phyloP scores from a whole-genome alignment of 2,888 invertebrate species.

The Cataglyphis livida region DNA sequence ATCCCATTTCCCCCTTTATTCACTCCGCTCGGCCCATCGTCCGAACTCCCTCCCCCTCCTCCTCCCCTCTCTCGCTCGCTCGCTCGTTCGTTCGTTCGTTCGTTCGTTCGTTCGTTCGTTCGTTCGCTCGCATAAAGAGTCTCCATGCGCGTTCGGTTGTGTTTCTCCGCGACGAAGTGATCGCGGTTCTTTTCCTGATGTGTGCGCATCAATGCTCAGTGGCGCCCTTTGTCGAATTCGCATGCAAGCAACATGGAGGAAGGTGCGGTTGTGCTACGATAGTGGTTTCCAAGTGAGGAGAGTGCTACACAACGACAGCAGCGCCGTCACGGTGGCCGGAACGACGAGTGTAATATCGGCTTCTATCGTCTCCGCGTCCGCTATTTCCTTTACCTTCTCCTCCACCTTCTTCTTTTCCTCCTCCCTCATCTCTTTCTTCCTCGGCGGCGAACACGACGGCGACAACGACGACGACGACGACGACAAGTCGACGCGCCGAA shows the following conservation, averaged over 20 bases:
- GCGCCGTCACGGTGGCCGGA: constrained; percentile 65
- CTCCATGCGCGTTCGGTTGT: constrained; percentile 18
- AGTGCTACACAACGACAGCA: constrained; percentile 51
- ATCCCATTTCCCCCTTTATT: neutral
- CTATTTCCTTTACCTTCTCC: constrained; percentile 7
- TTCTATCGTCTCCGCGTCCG: constrained; percentile 59
- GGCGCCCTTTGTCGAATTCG: constrained; percentile 62
- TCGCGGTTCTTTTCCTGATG: constrained; percentile 53
- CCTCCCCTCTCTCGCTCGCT: neutral
- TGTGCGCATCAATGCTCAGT: constrained; percentile 71
- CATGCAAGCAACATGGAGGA: constrained; percentile 75
- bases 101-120: too few species aligned
- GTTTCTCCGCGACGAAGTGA: constrained; percentile 18
- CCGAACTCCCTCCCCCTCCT: too few species aligned
- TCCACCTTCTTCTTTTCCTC: constrained; percentile 13
- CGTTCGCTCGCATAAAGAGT: constrained; percentile 18
- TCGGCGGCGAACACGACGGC: neutral
- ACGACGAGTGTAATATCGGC: constrained; percentile 63
- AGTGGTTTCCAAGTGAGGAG: constrained; percentile 73
- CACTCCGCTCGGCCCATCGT: too few species aligned
- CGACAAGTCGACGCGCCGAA: constrained; percentile 60
- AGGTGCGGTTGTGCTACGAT: constrained; percentile 76
- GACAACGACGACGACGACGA: too few species aligned
- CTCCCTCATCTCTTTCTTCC: constrained; percentile 1
- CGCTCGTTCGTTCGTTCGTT: neutral